These are phyloP conservation scores for Amazonetta brasiliensis DNA, from an alignment of 2,797 vertebrate genomes.

Conservation along the genomic window DNA sequence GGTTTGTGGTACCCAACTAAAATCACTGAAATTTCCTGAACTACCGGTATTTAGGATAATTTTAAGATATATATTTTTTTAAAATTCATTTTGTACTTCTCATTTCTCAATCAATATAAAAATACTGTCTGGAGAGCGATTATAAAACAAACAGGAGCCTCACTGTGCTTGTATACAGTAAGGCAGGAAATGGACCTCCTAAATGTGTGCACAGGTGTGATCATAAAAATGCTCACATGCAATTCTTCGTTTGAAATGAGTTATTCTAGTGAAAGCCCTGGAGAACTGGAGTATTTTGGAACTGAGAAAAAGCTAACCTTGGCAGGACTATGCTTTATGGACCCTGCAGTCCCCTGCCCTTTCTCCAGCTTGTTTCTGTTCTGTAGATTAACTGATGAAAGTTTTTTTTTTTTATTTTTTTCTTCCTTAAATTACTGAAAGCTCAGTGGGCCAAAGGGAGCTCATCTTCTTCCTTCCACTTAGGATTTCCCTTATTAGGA, in stretches of 20 bases:
- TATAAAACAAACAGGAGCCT: background rate
- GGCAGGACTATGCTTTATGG: background rate
- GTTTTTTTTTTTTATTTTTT: background rate
- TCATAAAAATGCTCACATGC: conserved; percentile 29
- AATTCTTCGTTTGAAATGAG: conserved; percentile 2
- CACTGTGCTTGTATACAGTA: background rate
- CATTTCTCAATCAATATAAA: background rate
- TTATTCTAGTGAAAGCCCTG: background rate
- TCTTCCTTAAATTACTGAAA: background rate
- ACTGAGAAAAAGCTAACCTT: background rate
- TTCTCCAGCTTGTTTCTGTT: background rate
- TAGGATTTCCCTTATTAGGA: conserved; percentile 6
- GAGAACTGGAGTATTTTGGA: background rate
- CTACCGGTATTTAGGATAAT: background rate
- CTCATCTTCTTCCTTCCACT: background rate
- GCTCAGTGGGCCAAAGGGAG: background rate
- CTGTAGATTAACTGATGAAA: background rate
- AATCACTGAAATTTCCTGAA: conserved; percentile 4
- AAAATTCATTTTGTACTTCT: background rate
- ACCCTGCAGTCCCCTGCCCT: background rate
- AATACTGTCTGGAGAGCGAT: conserved; percentile 12
- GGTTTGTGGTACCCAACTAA: conserved; percentile 2
- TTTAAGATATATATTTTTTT: background rate
- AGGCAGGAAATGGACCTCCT: conserved; percentile 42
- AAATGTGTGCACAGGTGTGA: conserved; percentile 21